Conservation (phyloP, 2,797 vertebrate genomes). For the Acrossocheilus wenchowensis region DNA sequence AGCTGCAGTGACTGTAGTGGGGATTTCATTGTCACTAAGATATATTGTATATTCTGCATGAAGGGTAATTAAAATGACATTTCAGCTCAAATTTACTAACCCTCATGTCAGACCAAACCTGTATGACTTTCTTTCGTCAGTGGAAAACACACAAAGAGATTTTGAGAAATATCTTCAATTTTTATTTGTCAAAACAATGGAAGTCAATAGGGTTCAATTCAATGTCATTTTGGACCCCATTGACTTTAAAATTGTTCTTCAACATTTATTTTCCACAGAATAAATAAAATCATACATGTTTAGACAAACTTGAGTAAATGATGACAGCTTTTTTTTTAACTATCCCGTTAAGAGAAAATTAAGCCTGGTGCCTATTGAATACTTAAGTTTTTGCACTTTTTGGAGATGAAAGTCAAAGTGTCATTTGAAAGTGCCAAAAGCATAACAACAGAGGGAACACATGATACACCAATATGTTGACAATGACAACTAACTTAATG, state of each 20-base stretch:
- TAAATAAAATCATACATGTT: background rate
- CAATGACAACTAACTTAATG: background rate
- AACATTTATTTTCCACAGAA: background rate
- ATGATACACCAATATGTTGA: no score
- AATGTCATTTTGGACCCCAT: background rate
- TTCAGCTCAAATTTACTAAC: background rate
- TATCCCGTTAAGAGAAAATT: background rate
- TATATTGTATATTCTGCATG: background rate
- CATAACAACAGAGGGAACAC: background rate
- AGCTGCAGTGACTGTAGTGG: background rate
- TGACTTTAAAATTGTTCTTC: background rate
- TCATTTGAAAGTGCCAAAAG: constrained; percentile 4
- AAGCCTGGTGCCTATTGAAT: no score
- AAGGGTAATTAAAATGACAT: background rate
- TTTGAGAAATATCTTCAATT: background rate
- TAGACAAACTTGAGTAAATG: background rate
- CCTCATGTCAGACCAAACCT: background rate
- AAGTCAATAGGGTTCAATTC: background rate
- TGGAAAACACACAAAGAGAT: background rate
- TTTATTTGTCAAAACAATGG: background rate
- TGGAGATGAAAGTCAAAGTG: background rate
- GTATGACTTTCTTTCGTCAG: background rate
- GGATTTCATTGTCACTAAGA: background rate
- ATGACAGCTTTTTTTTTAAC: background rate
- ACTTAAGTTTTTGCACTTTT: background rate